Percentiles rank a stretch among this genome's conserved stretches.
phyloP scores from a whole-genome alignment of 1,140 invertebrate species.

The Caenorhabditis briggsae region DNA sequence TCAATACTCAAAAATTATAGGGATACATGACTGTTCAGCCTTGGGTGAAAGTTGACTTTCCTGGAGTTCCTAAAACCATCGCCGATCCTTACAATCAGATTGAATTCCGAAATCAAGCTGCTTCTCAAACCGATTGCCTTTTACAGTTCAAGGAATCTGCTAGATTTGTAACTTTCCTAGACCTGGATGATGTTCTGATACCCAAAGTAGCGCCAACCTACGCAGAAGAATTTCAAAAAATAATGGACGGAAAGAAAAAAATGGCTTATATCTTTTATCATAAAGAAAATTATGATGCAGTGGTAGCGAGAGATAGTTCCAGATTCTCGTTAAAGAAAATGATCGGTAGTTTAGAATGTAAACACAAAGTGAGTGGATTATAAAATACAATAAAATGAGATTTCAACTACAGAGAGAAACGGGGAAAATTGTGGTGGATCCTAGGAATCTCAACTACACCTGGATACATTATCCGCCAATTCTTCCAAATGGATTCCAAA shows the following conservation, averaged over 20 bases:
- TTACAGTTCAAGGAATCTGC: constrained; percentile 17
- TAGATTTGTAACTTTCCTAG: not conserved
- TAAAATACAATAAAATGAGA: not conserved
- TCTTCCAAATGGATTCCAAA: constrained; percentile 23
- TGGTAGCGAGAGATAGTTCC: not conserved
- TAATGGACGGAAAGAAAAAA: constrained; percentile 26
- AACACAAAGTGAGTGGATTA: constrained; percentile 7
- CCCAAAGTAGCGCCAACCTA: not conserved
- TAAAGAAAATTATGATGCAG: constrained; percentile 50
- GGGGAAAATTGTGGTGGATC: constrained; percentile 44
- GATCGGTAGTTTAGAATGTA: constrained; percentile 26
- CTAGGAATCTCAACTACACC: constrained; percentile 26
- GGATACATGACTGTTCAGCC: constrained; percentile 25
- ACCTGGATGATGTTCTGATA: constrained; percentile 2
- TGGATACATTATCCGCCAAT: constrained; percentile 42
- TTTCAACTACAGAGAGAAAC: constrained; percentile 38
- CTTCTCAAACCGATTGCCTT: constrained; percentile 1
- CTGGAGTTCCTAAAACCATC: not conserved
- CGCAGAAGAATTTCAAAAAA: constrained; percentile 13
- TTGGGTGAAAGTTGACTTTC: constrained; percentile 31
- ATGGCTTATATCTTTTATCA: constrained; percentile 29
- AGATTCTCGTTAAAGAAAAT: constrained; percentile 41
- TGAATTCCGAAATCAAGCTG: constrained; percentile 4
- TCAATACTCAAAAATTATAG: not conserved
- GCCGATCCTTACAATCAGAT: not conserved